Evolutionary conservation across 2,797 vertebrate genomes (phyloP).

Genomic region (Hybognathus amarus): DNA sequence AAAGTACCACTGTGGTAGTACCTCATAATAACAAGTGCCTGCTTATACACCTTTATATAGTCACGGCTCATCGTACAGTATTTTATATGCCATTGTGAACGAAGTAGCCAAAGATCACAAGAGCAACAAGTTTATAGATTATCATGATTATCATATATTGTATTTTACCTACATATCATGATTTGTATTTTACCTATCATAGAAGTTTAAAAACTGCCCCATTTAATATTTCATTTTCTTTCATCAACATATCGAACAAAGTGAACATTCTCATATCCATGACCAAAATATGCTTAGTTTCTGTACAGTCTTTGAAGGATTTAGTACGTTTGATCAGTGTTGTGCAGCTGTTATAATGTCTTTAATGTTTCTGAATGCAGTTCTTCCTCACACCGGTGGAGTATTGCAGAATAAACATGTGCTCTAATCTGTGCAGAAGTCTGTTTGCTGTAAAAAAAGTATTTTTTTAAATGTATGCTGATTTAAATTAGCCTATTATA

Average conservation of each 20-base stretch:
- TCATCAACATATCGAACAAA: neutral
- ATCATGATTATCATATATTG: neutral
- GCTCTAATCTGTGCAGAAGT: slow-evolving; percentile 33
- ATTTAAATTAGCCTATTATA: neutral
- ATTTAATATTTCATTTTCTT: neutral
- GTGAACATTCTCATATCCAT: neutral
- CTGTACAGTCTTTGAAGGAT: neutral
- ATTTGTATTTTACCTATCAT: neutral
- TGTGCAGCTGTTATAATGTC: neutral
- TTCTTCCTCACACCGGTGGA: neutral
- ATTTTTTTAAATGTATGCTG: neutral
- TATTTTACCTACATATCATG: neutral
- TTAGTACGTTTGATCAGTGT: neutral
- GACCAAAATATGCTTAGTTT: neutral
- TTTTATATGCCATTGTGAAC: neutral
- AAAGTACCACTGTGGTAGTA: neutral
- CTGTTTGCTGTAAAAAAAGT: neutral
- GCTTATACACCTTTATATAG: neutral
- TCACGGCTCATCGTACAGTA: neutral
- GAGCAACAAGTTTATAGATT: neutral
- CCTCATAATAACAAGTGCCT: slow-evolving; percentile 1
- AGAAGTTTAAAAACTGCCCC: neutral
- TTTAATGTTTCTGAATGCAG: neutral
- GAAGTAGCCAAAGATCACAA: slow-evolving; percentile 2
- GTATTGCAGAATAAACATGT: slow-evolving; percentile 64